A percentile compares a stretch with the other conserved stretches of the same genome.
phyloP scores from a whole-genome alignment of 2,797 vertebrate species.

The Phoxinus dragarum region DNA sequence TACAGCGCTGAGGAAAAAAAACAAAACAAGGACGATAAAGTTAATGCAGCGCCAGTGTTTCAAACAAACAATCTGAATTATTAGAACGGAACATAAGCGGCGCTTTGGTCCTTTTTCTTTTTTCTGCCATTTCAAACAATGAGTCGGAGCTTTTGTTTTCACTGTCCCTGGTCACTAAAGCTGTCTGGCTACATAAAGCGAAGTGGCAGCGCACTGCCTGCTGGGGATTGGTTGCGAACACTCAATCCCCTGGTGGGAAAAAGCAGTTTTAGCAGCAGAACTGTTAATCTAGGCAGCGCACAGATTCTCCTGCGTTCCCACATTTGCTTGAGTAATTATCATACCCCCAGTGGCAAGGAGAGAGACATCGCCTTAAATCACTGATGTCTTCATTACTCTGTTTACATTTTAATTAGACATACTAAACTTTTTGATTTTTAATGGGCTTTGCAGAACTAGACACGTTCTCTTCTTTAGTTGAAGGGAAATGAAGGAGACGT shows the following conservation, averaged over 20 bases:
- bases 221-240: constrained; percentile 89
- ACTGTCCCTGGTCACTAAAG: constrained; percentile 66
- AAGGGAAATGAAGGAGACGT: constrained; percentile 48
- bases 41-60: constrained; percentile 66
- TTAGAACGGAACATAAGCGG: constrained; percentile 62
- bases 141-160: constrained; percentile 74
- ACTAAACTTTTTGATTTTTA: constrained; percentile 88
- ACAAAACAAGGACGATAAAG: constrained; percentile 31
- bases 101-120: constrained; percentile 49
- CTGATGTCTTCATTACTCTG: constrained; percentile 98
- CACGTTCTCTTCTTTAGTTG: constrained; percentile 59
- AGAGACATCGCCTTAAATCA: constrained; percentile 93
- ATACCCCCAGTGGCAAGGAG: constrained; percentile 93
- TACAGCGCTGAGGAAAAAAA: background rate
- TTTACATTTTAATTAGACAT: constrained; percentile 99
- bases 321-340: constrained; percentile 97
- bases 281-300: constrained; percentile 97
- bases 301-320: constrained; percentile 92
- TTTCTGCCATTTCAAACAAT: constrained; percentile 68
- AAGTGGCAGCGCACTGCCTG: constrained; percentile 73
- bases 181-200: constrained; percentile 76
- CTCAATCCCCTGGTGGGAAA: constrained; percentile 89
- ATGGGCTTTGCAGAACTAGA: constrained; percentile 64
- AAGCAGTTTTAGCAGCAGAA: constrained; percentile 94
- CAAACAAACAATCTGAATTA: constrained; percentile 61